These are phyloP conservation scores for Eupithecia pulchellata DNA, from an alignment of 2,888 invertebrate species.

Conservation along the genomic window DNA sequence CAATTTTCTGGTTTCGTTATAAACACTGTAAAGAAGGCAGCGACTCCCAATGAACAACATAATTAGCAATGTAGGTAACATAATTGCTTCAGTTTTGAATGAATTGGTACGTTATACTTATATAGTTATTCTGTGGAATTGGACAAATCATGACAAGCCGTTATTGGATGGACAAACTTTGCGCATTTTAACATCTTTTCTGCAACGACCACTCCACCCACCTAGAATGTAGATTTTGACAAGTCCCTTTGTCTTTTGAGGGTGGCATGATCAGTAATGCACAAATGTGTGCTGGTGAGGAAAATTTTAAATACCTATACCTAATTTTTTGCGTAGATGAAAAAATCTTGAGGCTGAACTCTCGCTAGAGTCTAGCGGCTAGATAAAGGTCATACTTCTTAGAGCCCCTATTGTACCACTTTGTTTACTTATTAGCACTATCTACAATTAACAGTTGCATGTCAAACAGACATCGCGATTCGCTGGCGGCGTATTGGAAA, in stretches of 20 bases:
- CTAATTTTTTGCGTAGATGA: background rate
- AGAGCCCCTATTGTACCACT: background rate
- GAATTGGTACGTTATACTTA: too few species aligned
- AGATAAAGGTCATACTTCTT: constrained; percentile 1
- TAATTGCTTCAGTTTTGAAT: background rate
- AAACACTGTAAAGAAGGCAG: too few species aligned
- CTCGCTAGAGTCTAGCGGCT: background rate
- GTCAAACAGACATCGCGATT: background rate
- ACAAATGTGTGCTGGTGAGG: background rate
- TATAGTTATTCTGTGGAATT: too few species aligned
- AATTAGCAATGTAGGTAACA: background rate
- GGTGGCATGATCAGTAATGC: background rate
- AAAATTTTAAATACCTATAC: background rate
- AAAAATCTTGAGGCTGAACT: background rate
- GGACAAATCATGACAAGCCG: too few species aligned
- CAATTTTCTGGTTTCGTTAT: too few species aligned
- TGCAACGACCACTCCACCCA: background rate
- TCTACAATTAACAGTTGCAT: constrained; percentile 8
- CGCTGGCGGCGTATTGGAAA: constrained; percentile 9
- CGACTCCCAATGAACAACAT: too few species aligned
- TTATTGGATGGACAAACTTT: too few species aligned
- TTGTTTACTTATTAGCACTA: constrained; percentile 1
- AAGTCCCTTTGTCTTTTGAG: background rate
- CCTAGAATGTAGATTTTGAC: too few species aligned
- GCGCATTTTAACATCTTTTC: background rate